Conservation (phyloP, 2,797 vertebrate genomes). For the Rhynchotus rufescens region DNA sequence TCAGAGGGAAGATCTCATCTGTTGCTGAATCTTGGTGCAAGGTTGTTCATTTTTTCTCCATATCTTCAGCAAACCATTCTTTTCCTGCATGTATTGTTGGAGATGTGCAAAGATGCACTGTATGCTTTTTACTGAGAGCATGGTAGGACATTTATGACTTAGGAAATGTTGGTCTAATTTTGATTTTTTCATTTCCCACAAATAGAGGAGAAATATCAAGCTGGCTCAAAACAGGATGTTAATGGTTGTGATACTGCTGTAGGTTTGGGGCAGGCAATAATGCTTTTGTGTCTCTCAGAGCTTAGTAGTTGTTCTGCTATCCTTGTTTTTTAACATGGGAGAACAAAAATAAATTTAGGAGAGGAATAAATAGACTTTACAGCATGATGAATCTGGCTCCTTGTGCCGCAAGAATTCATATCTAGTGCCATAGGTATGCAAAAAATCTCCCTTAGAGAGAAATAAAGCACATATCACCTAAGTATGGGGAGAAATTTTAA, state of each 20-base stretch:
- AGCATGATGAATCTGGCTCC: slow-evolving; percentile 11
- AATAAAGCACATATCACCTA: slow-evolving; percentile 5
- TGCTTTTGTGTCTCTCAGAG: not conserved
- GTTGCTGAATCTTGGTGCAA: not conserved
- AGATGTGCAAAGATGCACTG: not conserved
- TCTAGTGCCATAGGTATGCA: slow-evolving; percentile 10
- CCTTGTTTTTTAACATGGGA: not conserved
- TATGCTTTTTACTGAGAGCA: not conserved
- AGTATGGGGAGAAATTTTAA: slow-evolving; percentile 27
- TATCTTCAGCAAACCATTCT: not conserved
- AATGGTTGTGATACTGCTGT: not conserved
- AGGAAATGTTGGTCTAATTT: not conserved
- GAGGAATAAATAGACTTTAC: not conserved
- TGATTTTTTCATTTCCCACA: not conserved
- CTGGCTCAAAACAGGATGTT: not conserved
- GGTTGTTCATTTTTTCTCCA: not conserved
- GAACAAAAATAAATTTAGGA: not conserved
- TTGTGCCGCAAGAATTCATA: slow-evolving; percentile 14
- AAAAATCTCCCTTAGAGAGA: not conserved
- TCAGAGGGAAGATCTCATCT: not conserved
- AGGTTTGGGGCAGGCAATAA: not conserved
- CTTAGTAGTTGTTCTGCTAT: not conserved
- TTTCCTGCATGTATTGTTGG: not conserved
- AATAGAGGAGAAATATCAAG: not conserved
- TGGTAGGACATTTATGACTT: not conserved